A percentile compares a stretch with the other conserved stretches of the same genome.
These are phyloP conservation scores for Pithys albifrons DNA, from an alignment of 2,113 vertebrate species.

Conservation along the genomic window DNA sequence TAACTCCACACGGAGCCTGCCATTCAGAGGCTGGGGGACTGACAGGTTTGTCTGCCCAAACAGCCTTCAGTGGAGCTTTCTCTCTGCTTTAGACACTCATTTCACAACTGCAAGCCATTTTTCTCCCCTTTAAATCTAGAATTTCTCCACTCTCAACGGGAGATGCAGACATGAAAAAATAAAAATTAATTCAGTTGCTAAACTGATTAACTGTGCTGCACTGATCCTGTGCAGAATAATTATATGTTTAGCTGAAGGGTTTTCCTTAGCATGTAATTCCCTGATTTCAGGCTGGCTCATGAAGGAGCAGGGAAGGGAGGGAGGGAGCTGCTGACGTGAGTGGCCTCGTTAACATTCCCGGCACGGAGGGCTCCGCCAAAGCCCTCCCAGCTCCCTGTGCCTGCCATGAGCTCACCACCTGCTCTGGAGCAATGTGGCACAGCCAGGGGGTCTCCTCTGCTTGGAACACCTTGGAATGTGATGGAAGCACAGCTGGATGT, in stretches of 20 bases:
- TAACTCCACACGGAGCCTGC: constrained; percentile 14
- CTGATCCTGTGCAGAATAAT: constrained; percentile 74
- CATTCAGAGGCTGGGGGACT: not conserved
- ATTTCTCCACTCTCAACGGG: constrained; percentile 35
- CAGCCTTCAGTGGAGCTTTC: constrained; percentile 15
- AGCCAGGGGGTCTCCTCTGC: constrained; percentile 38
- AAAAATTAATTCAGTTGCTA: constrained; percentile 66
- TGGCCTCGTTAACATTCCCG: constrained; percentile 68
- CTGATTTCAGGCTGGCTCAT: constrained; percentile 74
- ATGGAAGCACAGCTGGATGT: not conserved
- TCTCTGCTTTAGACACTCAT: not conserved
- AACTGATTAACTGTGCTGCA: constrained; percentile 70
- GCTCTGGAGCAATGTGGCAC: constrained; percentile 35
- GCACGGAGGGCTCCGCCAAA: constrained; percentile 62
- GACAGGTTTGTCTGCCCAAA: constrained; percentile 23
- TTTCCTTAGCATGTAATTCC: constrained; percentile 76
- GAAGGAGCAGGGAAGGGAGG: constrained; percentile 51
- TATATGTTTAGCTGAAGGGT: constrained; percentile 74
- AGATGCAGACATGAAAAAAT: constrained; percentile 30
- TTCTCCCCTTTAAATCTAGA: not conserved
- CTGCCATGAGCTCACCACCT: constrained; percentile 50
- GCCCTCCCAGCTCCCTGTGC: constrained; percentile 44
- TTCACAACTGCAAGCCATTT: constrained; percentile 3
- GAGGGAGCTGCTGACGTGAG: constrained; percentile 57
- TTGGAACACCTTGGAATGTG: not conserved